These are phyloP conservation scores for Dunckerocampus dactyliophorus DNA, from an alignment of 2,113 vertebrate species.

Conservation along the genomic window DNA sequence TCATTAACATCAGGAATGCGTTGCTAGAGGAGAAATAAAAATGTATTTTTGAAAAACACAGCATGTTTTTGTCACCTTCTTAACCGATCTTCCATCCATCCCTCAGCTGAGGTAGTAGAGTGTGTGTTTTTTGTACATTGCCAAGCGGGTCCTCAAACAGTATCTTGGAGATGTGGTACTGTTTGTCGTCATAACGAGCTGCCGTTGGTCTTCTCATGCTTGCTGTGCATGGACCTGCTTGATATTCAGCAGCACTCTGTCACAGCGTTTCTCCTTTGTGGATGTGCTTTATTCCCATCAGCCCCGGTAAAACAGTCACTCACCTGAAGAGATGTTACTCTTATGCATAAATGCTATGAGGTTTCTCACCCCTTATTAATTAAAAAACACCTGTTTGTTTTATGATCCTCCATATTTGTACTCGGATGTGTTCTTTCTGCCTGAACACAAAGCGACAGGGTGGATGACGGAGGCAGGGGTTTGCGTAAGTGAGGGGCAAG, in stretches of 20 bases:
- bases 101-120: neutral
- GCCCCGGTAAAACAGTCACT: conserved; percentile 55
- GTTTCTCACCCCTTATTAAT: conserved; percentile 22
- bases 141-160: conserved; percentile 44
- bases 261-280: conserved; percentile 49
- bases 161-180: conserved; percentile 37
- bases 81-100: neutral
- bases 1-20: no score
- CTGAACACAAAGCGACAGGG: no score
- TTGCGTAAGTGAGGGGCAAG: no score
- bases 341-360: conserved; percentile 31
- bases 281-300: conserved; percentile 49
- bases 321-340: conserved; percentile 46
- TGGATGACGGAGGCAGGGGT: no score
- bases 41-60: neutral
- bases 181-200: conserved; percentile 44
- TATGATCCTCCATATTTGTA: no score
- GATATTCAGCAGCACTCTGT: conserved; percentile 44
- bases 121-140: conserved; percentile 1
- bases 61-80: neutral
- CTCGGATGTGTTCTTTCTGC: conserved; percentile 10
- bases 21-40: neutral
- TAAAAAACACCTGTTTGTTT: conserved; percentile 38
- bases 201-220: conserved; percentile 51
- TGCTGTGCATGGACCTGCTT: conserved; percentile 18